Percentiles rank a stretch among this genome's conserved stretches.
phyloP scores from a whole-genome alignment of 2,888 invertebrate genomes.

The Agrenia bidenticulata region DNA sequence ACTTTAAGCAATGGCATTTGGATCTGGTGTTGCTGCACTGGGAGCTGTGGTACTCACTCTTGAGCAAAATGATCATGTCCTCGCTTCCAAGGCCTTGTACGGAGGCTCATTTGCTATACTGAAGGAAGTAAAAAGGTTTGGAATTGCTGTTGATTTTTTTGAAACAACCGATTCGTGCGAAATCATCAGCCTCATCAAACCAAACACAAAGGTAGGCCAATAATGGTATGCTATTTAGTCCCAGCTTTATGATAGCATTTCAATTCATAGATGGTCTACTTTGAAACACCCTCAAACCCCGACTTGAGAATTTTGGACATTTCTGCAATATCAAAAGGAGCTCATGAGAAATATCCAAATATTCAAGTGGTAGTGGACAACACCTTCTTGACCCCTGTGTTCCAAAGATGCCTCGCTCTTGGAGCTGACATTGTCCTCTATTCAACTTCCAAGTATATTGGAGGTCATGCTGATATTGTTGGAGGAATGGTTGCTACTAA shows the following conservation, averaged over 20 bases:
- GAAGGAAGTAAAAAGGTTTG: conserved; percentile 7
- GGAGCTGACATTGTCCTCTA: conserved; percentile 89
- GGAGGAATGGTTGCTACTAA: conserved; percentile 60
- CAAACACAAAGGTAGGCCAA: conserved; percentile 22
- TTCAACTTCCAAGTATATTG: conserved; percentile 96
- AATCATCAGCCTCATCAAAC: conserved; percentile 14
- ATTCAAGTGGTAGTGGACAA: conserved; percentile 62
- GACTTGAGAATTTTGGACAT: conserved; percentile 62
- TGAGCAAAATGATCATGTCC: conserved; percentile 27
- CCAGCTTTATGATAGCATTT: background rate
- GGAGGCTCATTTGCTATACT: conserved; percentile 17
- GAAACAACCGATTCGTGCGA: background rate
- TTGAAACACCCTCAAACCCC: conserved; percentile 65
- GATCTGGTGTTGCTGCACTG: conserved; percentile 29
- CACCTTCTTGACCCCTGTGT: conserved; percentile 60
- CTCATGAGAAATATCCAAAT: conserved; percentile 53
- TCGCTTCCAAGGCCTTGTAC: conserved; percentile 18
- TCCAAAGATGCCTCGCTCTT: conserved; percentile 76
- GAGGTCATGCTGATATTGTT: conserved; percentile 94
- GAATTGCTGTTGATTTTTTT: conserved; percentile 19
- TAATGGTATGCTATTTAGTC: background rate
- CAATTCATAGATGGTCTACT: conserved; percentile 59
- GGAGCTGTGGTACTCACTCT: conserved; percentile 18
- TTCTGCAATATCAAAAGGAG: conserved; percentile 56
- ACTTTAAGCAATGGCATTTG: conserved; percentile 28